Evolutionary conservation across 2,797 vertebrate genomes (phyloP).

Genomic region (Acanthurus tractus): DNA sequence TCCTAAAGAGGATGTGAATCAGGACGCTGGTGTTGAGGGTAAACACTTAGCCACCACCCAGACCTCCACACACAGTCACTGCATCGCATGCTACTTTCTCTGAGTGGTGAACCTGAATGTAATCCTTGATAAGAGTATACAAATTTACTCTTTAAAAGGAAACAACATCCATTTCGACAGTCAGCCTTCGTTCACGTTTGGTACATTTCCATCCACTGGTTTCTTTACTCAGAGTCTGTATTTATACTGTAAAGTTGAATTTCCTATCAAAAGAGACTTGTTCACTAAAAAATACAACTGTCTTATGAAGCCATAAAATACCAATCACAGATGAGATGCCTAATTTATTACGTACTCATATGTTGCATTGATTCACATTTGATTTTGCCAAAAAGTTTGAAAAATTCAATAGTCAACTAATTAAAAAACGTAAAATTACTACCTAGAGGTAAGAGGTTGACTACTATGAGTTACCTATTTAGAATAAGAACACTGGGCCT

Average conservation of each 20-base stretch:
- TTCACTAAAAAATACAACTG: too few species aligned
- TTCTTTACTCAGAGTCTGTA: background rate
- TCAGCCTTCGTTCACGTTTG: background rate
- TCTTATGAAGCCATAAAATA: too few species aligned
- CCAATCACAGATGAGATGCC: background rate
- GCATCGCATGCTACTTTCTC: background rate
- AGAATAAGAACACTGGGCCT: background rate
- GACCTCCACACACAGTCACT: constrained; percentile 7
- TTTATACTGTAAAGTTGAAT: background rate
- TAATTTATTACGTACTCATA: background rate
- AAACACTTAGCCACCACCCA: constrained; percentile 14
- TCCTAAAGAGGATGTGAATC: constrained; percentile 14
- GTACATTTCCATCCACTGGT: background rate
- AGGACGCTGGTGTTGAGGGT: constrained; percentile 3
- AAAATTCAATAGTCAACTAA: background rate
- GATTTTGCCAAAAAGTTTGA: background rate
- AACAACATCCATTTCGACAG: background rate
- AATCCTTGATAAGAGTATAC: background rate
- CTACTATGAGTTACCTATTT: background rate
- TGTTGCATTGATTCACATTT: background rate
- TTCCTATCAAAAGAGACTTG: too few species aligned
- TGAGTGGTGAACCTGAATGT: background rate
- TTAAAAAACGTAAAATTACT: background rate
- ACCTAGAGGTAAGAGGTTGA: background rate
- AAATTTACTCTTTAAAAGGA: background rate